A percentile compares a stretch with the other conserved stretches of the same genome.
Evolutionary conservation across 2,113 vertebrate species (phyloP).

Genomic region (Mus musculus): DNA sequence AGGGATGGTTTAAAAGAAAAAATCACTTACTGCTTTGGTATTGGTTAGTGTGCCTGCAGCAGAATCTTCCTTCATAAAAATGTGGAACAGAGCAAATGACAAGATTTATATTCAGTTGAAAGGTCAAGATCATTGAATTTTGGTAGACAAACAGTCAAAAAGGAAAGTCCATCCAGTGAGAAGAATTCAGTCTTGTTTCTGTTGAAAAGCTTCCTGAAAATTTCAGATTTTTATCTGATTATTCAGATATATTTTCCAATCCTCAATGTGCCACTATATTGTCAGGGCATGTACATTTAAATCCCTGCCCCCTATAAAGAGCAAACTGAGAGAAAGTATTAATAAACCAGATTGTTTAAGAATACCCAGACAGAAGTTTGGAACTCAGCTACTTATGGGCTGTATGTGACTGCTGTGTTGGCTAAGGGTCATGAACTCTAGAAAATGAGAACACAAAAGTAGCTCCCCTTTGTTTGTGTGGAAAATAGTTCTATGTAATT

Average conservation of each 20-base stretch:
- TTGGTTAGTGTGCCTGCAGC: constrained; percentile 23
- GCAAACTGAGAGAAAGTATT: neutral
- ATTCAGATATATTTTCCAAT: constrained; percentile 31
- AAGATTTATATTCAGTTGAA: constrained; percentile 61
- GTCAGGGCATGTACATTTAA: neutral
- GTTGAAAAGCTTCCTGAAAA: constrained; percentile 46
- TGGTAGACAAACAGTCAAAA: neutral
- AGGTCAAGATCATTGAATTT: constrained; percentile 45
- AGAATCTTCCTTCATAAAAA: neutral
- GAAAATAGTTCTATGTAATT: neutral
- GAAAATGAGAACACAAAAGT: neutral
- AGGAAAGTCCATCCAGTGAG: neutral
- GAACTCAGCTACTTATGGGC: neutral
- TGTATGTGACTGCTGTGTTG: neutral
- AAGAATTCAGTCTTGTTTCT: constrained; percentile 36
- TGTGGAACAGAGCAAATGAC: neutral
- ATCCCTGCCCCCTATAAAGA: neutral
- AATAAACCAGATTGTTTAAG: neutral
- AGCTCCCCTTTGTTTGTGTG: neutral
- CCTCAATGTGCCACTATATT: neutral
- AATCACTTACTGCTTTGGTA: constrained; percentile 56
- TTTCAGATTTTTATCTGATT: neutral
- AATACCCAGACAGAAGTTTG: neutral
- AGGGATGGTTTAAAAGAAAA: constrained; percentile 81
- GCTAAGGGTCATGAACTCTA: neutral